Percentiles rank a stretch among this genome's conserved stretches.
These are phyloP conservation scores for Loripinus fragilis DNA, from an alignment of 2,888 invertebrate species.

Conservation along the genomic window DNA sequence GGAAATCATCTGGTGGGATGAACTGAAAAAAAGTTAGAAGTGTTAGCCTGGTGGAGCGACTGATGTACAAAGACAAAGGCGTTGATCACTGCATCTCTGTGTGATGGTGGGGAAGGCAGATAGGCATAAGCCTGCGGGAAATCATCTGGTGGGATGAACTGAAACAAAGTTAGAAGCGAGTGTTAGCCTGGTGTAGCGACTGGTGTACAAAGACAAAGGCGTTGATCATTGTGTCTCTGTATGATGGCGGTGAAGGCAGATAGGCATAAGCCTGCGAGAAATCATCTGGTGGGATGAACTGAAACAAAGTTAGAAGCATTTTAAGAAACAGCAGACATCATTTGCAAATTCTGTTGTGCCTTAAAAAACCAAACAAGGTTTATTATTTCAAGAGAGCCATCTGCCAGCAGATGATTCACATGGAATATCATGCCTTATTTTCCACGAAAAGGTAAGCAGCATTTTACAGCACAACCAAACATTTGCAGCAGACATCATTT, in stretches of 20 bases:
- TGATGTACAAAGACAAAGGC: conserved; percentile 99
- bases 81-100: conserved; percentile 99
- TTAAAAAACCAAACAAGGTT: too few species aligned
- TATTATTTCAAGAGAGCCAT: too few species aligned
- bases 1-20: conserved; percentile 95
- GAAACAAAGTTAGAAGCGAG: conserved; percentile 86
- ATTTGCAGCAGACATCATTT: too few species aligned
- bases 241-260: conserved; percentile 87
- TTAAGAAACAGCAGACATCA: too few species aligned
- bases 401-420: too few species aligned
- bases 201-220: conserved; percentile 99
- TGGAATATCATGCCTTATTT: too few species aligned
- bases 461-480: too few species aligned
- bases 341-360: too few species aligned
- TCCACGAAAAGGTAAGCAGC: too few species aligned
- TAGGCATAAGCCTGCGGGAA: conserved; percentile 94
- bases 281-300: conserved; percentile 94
- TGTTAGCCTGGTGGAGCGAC: conserved; percentile 94
- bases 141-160: conserved; percentile 94
- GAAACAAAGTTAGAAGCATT: conserved; percentile 40
- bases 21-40: conserved; percentile 85
- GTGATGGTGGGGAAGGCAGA: conserved; percentile 87
- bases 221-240: conserved; percentile 99
- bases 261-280: conserved; percentile 94
- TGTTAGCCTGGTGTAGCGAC: conserved; percentile 97